Percentiles rank a stretch among this genome's conserved stretches.
phyloP scores from a whole-genome alignment of 2,888 invertebrate genomes.

The Scaptomyza parva region DNA sequence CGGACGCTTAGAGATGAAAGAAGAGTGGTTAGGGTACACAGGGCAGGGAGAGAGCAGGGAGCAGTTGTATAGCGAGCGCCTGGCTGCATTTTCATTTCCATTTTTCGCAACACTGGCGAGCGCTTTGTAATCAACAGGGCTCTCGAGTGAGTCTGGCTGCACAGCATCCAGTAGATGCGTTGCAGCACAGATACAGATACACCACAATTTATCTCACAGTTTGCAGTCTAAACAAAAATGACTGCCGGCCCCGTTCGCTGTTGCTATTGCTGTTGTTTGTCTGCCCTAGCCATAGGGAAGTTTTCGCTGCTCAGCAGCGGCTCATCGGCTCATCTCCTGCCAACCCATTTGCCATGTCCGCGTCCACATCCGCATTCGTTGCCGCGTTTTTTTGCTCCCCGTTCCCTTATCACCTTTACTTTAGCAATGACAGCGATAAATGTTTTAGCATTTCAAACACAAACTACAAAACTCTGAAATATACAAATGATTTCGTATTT shows the following conservation, averaged over 20 bases:
- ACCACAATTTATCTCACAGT: constrained; percentile 78
- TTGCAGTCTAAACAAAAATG: constrained; percentile 82
- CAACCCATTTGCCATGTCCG: constrained; percentile 76
- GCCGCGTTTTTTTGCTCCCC: constrained; percentile 3
- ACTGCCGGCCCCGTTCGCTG: constrained; percentile 48
- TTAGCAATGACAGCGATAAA: constrained; percentile 74
- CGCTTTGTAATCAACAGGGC: constrained; percentile 72
- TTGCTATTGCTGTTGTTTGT: constrained; percentile 18
- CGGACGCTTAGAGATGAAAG: constrained; percentile 57
- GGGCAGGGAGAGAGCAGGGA: neutral
- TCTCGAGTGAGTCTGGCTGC: constrained; percentile 28
- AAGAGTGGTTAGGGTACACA: neutral
- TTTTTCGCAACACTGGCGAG: constrained; percentile 70
- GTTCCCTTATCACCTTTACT: constrained; percentile 40
- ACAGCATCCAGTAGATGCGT: constrained; percentile 55
- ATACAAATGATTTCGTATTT: constrained; percentile 82
- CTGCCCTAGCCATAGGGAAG: constrained; percentile 51
- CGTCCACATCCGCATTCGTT: constrained; percentile 74
- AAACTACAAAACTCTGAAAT: constrained; percentile 78
- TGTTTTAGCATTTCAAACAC: constrained; percentile 80
- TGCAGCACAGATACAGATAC: constrained; percentile 73
- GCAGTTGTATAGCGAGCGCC: constrained; percentile 12
- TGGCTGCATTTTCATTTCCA: constrained; percentile 78
- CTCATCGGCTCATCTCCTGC: constrained; percentile 77
- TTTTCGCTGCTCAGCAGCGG: constrained; percentile 54